Base-by-base conservation (phyloP, 2,797 vertebrate species). In the Fundulus diaphanus region DNA sequence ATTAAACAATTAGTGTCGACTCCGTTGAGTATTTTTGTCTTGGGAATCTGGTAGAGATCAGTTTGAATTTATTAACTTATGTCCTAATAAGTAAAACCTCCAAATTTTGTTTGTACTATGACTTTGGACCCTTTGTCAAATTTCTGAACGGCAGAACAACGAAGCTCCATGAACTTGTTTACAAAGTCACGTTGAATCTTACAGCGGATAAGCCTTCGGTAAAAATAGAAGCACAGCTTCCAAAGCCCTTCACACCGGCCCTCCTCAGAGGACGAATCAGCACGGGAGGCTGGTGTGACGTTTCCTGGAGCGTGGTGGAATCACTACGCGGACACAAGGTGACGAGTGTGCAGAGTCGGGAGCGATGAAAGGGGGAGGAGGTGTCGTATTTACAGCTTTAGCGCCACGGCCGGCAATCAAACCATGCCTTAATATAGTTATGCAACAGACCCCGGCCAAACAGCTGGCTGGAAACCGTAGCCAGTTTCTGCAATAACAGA, bases 351-450 rank as follows among this genome's bases (percentile, higher is more conserved):
- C 49, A 78, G 68, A 78, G 71, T 74, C 20, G 46, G 77, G 48
- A 71, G 87, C 77, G 74, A 75, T 61, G 72, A 73, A 48, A 54
- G 56, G 77, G 76, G 83, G 70, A 44, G 81, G 72, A 49, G 78
- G 29, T 0, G 9, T 72, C n/a, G 68, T 94, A 95, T 95, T 95
- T 94, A 92, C 94, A 95, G 93, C 81, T 52, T 59, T 54, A 78
- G 82, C 68, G 74, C 86, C 44, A 71, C 71, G 74, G 49, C 82
- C 78, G 70, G 76, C 73, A 85, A 89, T 76, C 44, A 79, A 88
- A 86, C 84, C 84, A 83, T 92, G 93, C 80, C 86, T 92, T 94
- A 93, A 95, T 92, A 93, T 91, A 95, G 90, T 94, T 94, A 94
- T 89, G 87, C 80, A 95, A 94, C 83, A 89, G 79, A 54, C 77